Evolutionary conservation across 2,797 vertebrate species (phyloP), one percentile per base, ranked within the genome.

Genomic region (Paramormyrops hopkinsi): DNA sequence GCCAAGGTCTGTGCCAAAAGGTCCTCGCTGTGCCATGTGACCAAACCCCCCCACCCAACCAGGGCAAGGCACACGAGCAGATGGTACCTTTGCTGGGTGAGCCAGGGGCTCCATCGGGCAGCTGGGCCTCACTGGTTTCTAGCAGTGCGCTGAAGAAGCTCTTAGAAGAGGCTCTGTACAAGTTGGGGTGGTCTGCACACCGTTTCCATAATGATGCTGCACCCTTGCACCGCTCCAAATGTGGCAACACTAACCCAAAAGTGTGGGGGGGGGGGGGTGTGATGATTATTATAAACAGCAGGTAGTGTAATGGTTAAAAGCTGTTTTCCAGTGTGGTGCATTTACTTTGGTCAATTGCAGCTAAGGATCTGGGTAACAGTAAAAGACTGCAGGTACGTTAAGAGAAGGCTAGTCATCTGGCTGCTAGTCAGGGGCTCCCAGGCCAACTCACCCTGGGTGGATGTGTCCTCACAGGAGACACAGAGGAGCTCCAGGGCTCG

Each of bases 201-300:
- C 93, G 93, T 88, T 97, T 96, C 98, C 98, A 99, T 86, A 99
- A 96, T 48, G 95, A 92, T 91, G 96, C 92, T 41, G 97, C 97
- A 0, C 97, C 97, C 0, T 95, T 95, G 48, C 93, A 95, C 87
- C 88, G 92, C 88, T 92, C 92, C 90, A 97, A 91, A 91, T 95
- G 94, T 56, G 96, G 95, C 83, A 96, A 90, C 29, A 96, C 96
- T 96, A 87, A 51, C 86, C 9, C 46, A 51, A n/a, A 79, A n/a
- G 14, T 19, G 2, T 7, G 41, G 44, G 44, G 79, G 33, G 41
- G 79, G 44, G 73, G 41, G n/a, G 44, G 19, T 5, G 73, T 9
- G 2, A 22, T 48, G 0, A 25, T 50, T 51, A 85, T 82, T 73
- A 50, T 50, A 22, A 83, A 46, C 48, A 44, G 46, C 25, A 89